These are phyloP conservation scores for Brachymystax lenok DNA, from an alignment of 2,797 vertebrate species.

Conservation along the genomic window DNA sequence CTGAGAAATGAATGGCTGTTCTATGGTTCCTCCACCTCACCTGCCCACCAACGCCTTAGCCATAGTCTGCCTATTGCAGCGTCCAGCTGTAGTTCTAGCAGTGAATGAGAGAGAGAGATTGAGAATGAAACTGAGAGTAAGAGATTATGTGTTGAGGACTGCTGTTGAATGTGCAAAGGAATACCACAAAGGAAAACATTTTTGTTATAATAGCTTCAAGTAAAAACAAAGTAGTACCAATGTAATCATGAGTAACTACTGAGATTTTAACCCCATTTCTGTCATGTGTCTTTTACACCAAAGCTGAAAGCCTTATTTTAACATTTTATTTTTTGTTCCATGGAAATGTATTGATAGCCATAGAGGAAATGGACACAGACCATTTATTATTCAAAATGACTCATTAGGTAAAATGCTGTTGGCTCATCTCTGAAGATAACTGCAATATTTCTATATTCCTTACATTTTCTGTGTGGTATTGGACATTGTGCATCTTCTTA, in stretches of 20 bases:
- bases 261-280: conserved; percentile 20
- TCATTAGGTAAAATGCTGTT: not conserved
- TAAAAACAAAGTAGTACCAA: not conserved
- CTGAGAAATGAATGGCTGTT: conserved; percentile 5
- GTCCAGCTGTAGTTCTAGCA: not conserved
- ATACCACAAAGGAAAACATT: conserved; percentile 2
- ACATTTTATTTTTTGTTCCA: not conserved
- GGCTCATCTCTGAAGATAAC: not conserved
- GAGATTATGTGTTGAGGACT: conserved; percentile 22
- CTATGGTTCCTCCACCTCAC: conserved; percentile 32
- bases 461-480: conserved; percentile 23
- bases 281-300: conserved; percentile 22
- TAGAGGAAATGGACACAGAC: not conserved
- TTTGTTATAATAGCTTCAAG: not conserved
- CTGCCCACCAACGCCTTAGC: conserved; percentile 60
- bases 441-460: not conserved
- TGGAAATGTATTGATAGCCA: not conserved
- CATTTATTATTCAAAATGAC: not conserved
- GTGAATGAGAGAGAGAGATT: conserved; percentile 18
- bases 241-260: not conserved
- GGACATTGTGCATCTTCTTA: conserved; percentile 30
- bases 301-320: conserved; percentile 12
- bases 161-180: conserved; percentile 25
- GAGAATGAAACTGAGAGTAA: conserved; percentile 9
- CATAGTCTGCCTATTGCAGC: conserved; percentile 17